Evolutionary conservation across 64 coral and sea anemone genomes (phyloP).

Genomic region (Actinia tenebrosa): DNA sequence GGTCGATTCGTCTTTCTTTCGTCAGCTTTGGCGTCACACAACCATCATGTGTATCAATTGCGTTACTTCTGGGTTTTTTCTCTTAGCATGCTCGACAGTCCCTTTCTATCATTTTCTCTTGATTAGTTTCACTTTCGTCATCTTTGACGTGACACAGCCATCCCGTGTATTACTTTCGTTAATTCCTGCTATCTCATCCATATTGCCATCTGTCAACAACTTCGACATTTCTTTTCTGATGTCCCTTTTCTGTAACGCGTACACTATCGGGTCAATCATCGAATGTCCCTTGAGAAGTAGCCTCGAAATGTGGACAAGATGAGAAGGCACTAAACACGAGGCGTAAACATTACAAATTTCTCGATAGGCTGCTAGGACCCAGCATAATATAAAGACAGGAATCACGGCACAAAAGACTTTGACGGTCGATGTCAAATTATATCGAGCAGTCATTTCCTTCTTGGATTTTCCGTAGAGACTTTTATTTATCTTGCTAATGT

Average conservation of each 20-base stretch:
- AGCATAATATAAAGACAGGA: slow-evolving; percentile 53
- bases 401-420: slow-evolving; percentile 58
- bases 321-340: slow-evolving; percentile 28
- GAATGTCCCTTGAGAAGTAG: slow-evolving; percentile 70
- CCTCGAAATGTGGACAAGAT: slow-evolving; percentile 38
- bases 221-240: slow-evolving; percentile 47
- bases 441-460: background rate
- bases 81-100: background rate
- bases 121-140: background rate
- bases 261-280: slow-evolving; percentile 67
- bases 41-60: background rate
- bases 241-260: slow-evolving; percentile 60
- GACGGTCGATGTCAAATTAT: slow-evolving; percentile 29
- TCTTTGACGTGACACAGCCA: background rate
- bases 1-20: background rate
- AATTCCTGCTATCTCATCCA: background rate
- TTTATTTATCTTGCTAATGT: slow-evolving; percentile 13
- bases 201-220: background rate
- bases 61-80: background rate
- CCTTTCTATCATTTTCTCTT: background rate
- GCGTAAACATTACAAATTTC: slow-evolving; percentile 31
- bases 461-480: background rate
- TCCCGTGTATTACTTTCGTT: background rate
- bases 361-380: slow-evolving; percentile 37
- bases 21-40: background rate